These are phyloP conservation scores for Drosophila nr. medialis DNA, from an alignment of 2,888 invertebrate genomes.

Conservation along the genomic window DNA sequence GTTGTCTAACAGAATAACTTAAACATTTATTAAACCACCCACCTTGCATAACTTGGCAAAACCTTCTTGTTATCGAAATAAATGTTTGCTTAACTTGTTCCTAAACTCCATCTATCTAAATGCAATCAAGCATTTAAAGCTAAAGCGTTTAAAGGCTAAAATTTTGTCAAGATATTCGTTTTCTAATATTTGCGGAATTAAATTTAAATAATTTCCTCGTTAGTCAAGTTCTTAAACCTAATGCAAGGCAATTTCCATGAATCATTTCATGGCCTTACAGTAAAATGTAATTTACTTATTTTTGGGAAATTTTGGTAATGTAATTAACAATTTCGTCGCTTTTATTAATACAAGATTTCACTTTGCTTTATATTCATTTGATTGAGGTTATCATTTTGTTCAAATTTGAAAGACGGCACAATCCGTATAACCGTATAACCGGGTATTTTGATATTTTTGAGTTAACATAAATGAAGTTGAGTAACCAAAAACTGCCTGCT, in stretches of 20 bases:
- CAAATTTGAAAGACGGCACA: background rate
- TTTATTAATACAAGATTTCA: background rate
- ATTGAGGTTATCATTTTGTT: background rate
- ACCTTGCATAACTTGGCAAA: background rate
- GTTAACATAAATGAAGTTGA: conserved; percentile 34
- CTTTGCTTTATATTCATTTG: background rate
- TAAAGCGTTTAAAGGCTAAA: background rate
- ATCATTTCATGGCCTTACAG: background rate
- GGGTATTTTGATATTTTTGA: conserved; percentile 14
- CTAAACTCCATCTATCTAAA: background rate
- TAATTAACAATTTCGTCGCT: background rate
- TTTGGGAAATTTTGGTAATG: background rate
- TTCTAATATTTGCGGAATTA: background rate
- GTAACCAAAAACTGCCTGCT: conserved; percentile 26
- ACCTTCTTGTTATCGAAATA: background rate
- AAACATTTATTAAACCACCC: background rate
- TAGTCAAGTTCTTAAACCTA: background rate
- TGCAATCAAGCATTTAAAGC: background rate
- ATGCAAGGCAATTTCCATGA: background rate
- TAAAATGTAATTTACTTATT: background rate
- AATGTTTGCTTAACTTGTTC: background rate
- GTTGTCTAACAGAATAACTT: background rate
- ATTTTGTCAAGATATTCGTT: rapidly evolving
- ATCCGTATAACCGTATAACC: too few relatives aligned
- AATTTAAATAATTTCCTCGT: background rate